phyloP scores from a whole-genome alignment of 2,797 vertebrate species.

The Phalanger gymnotis region DNA sequence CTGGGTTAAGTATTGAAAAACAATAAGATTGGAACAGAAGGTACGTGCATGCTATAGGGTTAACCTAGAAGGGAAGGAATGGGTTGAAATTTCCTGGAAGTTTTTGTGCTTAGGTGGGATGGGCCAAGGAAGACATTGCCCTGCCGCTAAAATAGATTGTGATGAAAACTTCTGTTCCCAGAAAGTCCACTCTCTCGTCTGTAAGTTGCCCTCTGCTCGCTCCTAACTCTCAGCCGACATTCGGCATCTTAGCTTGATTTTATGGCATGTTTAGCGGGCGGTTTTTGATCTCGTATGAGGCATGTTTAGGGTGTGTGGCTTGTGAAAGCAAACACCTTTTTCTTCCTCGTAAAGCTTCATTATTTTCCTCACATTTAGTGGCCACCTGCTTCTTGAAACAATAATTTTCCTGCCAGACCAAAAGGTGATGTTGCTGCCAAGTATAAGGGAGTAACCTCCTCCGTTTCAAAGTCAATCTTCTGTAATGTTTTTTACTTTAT shows the following conservation, averaged over 20 bases:
- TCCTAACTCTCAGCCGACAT: neutral
- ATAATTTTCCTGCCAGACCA: conserved; percentile 74
- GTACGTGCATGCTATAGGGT: neutral
- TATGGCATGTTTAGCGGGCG: neutral
- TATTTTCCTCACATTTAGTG: conserved; percentile 71
- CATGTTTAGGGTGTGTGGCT: conserved; percentile 5
- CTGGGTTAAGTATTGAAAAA: neutral
- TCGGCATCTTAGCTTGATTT: conserved; percentile 1
- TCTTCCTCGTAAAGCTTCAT: conserved; percentile 58
- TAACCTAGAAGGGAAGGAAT: neutral
- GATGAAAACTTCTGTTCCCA: conserved; percentile 18
- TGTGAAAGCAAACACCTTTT: conserved; percentile 3
- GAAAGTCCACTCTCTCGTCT: neutral
- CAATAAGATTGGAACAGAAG: conserved; percentile 19
- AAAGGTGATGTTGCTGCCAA: conserved; percentile 72
- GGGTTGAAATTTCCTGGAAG: neutral
- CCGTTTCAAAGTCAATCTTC: conserved; percentile 79
- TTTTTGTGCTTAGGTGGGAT: neutral
- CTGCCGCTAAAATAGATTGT: conserved; percentile 23
- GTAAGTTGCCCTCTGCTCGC: neutral
- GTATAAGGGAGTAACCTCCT: conserved; percentile 76
- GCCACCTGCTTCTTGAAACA: conserved; percentile 77
- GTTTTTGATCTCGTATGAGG: neutral
- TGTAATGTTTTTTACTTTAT: conserved; percentile 73
- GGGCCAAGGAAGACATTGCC: conserved; percentile 7